Conservation (phyloP, 2,113 vertebrate genomes). For the Urocolius indicus region DNA sequence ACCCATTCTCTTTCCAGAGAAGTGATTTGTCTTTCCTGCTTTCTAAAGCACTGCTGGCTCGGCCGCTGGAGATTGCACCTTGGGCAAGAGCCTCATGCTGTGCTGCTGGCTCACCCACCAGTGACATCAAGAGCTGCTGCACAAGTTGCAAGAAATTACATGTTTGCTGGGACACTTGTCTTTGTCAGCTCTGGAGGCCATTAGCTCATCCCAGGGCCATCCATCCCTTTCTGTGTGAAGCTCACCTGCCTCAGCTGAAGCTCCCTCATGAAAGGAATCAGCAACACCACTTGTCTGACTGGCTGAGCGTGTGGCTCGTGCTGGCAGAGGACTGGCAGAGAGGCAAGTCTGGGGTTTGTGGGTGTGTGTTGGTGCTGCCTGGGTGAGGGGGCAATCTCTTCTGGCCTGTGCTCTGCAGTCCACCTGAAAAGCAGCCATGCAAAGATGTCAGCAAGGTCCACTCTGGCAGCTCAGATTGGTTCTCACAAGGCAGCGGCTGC, state of each 20-base stretch:
- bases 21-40: not conserved
- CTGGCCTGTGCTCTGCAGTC: no score
- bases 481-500: not conserved
- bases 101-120: not conserved
- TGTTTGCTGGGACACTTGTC: not conserved
- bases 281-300: accelerated
- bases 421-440: not conserved
- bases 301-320: accelerated
- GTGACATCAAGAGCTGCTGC: not conserved
- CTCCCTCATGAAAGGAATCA: not conserved
- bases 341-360: not conserved
- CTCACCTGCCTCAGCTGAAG: not conserved
- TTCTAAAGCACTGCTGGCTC: not conserved
- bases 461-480: not conserved
- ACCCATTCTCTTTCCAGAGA: not conserved
- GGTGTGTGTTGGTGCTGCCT: not conserved
- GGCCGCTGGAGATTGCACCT: not conserved
- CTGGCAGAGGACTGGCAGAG: not conserved
- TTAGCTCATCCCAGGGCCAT: not conserved
- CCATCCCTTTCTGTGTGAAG: not conserved
- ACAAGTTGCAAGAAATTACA: not conserved
- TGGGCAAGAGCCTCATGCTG: not conserved
- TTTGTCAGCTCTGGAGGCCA: not conserved
- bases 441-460: not conserved
- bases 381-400: not conserved